Evolutionary conservation across 2,113 vertebrate genomes (phyloP).

Genomic region (Saiga tatarica): DNA sequence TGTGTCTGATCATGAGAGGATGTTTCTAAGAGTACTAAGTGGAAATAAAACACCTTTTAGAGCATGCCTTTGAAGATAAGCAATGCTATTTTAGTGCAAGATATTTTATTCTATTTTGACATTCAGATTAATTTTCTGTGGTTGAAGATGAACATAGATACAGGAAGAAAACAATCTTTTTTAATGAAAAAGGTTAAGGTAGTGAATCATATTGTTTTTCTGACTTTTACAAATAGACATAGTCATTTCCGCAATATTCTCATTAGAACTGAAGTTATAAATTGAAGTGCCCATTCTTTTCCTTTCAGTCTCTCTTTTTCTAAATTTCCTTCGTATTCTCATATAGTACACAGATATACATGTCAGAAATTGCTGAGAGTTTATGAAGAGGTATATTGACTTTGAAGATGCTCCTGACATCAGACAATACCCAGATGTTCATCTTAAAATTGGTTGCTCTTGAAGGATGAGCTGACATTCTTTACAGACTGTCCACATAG

Average conservation of each 20-base stretch:
- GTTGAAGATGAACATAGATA: conserved; percentile 28
- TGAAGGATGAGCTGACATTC: not conserved
- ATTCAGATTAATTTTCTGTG: conserved; percentile 54
- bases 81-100: conserved; percentile 43
- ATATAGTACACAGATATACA: not conserved
- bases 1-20: conserved; percentile 10
- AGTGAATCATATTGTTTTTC: conserved; percentile 52
- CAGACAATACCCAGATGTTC: not conserved
- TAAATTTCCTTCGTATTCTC: not conserved
- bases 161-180: not conserved
- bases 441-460: not conserved
- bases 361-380: not conserved
- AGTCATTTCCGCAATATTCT: not conserved
- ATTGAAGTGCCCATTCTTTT: conserved; percentile 2
- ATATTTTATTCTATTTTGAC: conserved; percentile 39
- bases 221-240: conserved; percentile 46
- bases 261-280: conserved; percentile 20
- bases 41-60: not conserved
- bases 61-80: conserved; percentile 22
- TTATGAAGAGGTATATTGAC: not conserved
- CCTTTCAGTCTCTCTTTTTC: not conserved
- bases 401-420: not conserved
- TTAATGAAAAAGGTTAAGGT: conserved; percentile 38
- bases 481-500: not conserved
- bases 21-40: not conserved